A percentile compares a stretch with the other conserved stretches of the same genome.
These are phyloP conservation scores for Spisula subtruncata DNA, from an alignment of 2,888 invertebrate species.

Conservation along the genomic window DNA sequence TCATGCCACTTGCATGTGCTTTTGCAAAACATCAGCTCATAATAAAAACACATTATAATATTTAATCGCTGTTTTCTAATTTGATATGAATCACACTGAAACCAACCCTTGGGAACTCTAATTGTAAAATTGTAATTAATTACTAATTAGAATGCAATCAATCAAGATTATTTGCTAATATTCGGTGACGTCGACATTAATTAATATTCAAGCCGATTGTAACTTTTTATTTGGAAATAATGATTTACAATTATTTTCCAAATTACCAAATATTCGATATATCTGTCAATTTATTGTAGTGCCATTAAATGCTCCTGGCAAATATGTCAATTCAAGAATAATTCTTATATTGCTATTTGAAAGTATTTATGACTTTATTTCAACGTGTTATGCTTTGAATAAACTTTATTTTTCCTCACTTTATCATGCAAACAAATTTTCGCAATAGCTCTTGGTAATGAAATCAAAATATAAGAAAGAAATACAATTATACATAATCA, in stretches of 20 bases:
- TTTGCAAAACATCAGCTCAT: neutral
- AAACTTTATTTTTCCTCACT: neutral
- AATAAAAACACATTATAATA: neutral
- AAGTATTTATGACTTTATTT: too few relatives aligned
- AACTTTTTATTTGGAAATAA: too few relatives aligned
- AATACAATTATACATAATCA: neutral
- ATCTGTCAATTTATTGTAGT: too few relatives aligned
- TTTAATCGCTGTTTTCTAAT: neutral
- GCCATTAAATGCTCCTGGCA: too few relatives aligned
- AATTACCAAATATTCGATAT: too few relatives aligned
- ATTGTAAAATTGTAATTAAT: neutral
- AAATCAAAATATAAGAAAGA: neutral
- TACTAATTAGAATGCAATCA: neutral
- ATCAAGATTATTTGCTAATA: neutral
- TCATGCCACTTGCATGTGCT: neutral
- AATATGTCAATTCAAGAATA: too few relatives aligned
- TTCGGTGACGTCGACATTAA: neutral
- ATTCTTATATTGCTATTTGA: too few relatives aligned
- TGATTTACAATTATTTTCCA: too few relatives aligned
- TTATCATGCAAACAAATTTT: conserved; percentile 3
- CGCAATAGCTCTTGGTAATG: neutral
- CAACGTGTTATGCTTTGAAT: too few relatives aligned
- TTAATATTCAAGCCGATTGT: neutral
- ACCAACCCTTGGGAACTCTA: neutral
- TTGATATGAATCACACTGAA: neutral